Evolutionary conservation across 2,888 invertebrate species (phyloP).

Genomic region (Ichneumon xanthorius): DNA sequence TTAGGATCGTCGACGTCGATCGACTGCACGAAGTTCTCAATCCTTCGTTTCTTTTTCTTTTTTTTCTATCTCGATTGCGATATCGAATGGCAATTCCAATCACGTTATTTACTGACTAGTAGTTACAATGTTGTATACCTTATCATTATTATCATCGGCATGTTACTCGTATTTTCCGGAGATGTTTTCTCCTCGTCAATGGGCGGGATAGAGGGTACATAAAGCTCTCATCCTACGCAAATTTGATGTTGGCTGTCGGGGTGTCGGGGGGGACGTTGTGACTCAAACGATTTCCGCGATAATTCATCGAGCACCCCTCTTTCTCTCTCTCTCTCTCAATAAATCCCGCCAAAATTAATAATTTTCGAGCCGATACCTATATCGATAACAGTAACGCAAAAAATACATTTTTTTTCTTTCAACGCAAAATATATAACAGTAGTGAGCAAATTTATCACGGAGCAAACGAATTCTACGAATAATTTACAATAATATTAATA

Average conservation of each 20-base stretch:
- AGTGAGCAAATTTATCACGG: slow-evolving; percentile 58
- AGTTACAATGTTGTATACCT: slow-evolving; percentile 71
- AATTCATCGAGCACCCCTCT: slow-evolving; percentile 1
- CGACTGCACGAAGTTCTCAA: slow-evolving; percentile 3
- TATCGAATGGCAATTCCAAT: slow-evolving; percentile 67
- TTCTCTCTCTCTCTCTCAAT: slow-evolving; percentile 1
- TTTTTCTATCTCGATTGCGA: slow-evolving; percentile 48
- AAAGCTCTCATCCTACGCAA: slow-evolving; percentile 29
- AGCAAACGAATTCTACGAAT: slow-evolving; percentile 61
- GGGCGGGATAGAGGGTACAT: not conserved
- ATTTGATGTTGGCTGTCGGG: not conserved
- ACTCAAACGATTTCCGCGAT: not conserved
- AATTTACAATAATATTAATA: slow-evolving; percentile 66
- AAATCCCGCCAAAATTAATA: not conserved
- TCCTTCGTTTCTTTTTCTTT: not conserved
- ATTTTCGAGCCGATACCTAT: not conserved
- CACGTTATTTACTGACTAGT: slow-evolving; percentile 68
- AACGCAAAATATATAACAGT: slow-evolving; percentile 51
- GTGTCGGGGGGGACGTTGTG: not conserved
- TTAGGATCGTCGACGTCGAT: slow-evolving; percentile 9
- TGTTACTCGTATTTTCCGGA: slow-evolving; percentile 61
- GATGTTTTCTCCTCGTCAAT: slow-evolving; percentile 36
- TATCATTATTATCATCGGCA: slow-evolving; percentile 69
- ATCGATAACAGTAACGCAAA: slow-evolving; percentile 35
- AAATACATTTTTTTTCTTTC: slow-evolving; percentile 16